Conservation (phyloP, 2,113 vertebrate genomes). For the Natator depressus region DNA sequence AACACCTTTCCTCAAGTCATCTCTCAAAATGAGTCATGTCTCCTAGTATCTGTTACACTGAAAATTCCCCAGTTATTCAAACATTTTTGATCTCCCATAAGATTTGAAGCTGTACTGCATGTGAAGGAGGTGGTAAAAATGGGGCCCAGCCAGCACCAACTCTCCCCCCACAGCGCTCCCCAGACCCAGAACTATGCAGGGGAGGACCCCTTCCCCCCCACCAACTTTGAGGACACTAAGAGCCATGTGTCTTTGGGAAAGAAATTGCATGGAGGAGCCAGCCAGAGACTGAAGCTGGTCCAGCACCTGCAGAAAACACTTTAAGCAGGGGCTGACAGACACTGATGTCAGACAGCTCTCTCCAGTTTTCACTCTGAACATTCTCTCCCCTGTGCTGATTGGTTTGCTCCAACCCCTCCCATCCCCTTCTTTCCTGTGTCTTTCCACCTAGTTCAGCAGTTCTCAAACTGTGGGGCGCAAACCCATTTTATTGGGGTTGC, state of each 20-base stretch:
- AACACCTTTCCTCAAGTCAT: not conserved
- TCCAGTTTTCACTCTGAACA: not conserved
- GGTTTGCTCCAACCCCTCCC: not conserved
- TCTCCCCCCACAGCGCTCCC: accelerated
- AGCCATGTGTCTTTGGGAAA: accelerated
- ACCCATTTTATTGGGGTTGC: too few relatives aligned
- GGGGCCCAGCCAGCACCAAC: not conserved
- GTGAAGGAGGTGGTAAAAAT: not conserved
- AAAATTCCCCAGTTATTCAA: not conserved
- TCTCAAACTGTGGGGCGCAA: too few relatives aligned
- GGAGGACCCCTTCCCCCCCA: not conserved
- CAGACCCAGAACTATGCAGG: not conserved
- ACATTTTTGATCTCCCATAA: not conserved
- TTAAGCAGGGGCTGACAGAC: not conserved
- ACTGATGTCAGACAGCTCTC: not conserved
- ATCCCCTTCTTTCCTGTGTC: not conserved
- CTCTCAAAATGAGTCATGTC: not conserved
- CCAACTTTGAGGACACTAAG: not conserved
- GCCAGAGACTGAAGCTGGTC: not conserved
- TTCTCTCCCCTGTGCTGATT: not conserved
- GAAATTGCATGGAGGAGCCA: not conserved
- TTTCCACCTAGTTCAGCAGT: not conserved
- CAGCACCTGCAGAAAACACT: not conserved
- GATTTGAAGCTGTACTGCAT: not conserved
- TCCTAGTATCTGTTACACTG: not conserved